These are phyloP conservation scores for Drosophila athabasca DNA, from an alignment of 1,140 invertebrate genomes.

Conservation along the genomic window DNA sequence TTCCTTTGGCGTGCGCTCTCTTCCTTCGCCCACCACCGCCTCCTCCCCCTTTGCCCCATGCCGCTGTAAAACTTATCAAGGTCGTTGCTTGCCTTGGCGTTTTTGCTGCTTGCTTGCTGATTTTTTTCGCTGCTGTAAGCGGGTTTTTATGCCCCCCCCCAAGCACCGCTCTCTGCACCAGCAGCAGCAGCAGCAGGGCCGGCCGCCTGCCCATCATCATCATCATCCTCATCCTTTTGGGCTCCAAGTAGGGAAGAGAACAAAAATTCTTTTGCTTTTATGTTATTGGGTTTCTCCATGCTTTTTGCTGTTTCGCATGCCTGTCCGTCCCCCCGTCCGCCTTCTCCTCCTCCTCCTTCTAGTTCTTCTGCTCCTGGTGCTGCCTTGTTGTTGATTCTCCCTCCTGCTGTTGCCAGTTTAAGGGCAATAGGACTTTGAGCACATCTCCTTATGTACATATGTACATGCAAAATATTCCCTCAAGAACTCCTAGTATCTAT, in stretches of 20 bases:
- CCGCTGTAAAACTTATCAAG: constrained; percentile 71
- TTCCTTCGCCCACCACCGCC: constrained; percentile 6
- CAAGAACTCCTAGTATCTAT: too few relatives aligned
- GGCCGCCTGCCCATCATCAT: constrained; percentile 19
- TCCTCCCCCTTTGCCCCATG: constrained; percentile 8
- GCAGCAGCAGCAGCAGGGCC: constrained; percentile 6
- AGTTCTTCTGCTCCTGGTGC: too few relatives aligned
- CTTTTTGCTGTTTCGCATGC: constrained; percentile 54
- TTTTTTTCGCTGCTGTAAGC: constrained; percentile 72
- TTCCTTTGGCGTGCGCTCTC: constrained; percentile 54
- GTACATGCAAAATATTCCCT: too few relatives aligned
- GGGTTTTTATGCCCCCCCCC: constrained; percentile 56
- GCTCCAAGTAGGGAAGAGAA: constrained; percentile 13
- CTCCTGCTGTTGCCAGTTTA: constrained; percentile 22
- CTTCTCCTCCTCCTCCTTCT: background rate
- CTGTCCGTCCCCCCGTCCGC: constrained; percentile 10
- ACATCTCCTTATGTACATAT: too few relatives aligned
- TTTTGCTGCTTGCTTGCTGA: constrained; percentile 25
- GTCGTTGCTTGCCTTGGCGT: constrained; percentile 72
- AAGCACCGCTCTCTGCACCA: constrained; percentile 26
- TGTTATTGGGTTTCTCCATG: constrained; percentile 77
- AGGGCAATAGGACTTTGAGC: too few relatives aligned
- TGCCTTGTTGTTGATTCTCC: constrained; percentile 6
- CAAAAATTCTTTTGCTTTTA: constrained; percentile 78
- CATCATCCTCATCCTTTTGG: constrained; percentile 77